Evolutionary conservation across 2,888 invertebrate species (phyloP), one percentile per base, ranked within the genome.

Genomic region (Drosophila mettleri): DNA sequence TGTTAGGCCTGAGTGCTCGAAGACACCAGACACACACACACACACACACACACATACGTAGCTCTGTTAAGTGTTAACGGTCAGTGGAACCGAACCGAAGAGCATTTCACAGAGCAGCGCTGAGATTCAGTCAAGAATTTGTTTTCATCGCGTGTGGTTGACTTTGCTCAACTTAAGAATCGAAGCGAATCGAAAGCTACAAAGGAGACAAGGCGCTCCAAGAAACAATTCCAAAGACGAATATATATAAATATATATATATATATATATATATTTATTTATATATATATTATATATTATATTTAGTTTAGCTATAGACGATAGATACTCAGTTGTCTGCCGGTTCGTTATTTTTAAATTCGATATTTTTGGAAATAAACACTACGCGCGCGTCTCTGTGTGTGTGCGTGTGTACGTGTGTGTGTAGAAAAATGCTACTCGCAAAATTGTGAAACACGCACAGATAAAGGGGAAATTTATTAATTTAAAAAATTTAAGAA

Each of bases 321-420:
- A 61, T 60, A 78, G 48, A 63, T 12, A 78, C 45, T 52, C 29
- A 53, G 55, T 62, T 55, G 53, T 53, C 58, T 16, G 76, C 62
- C 71, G 72, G 52, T 38, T 61, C 57, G 60, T 89, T 90, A 91
- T 90, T 90, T 90, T 76, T 90, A 90, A 89, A 88, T 74, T 57
- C 70, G 70, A 80, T 90, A 89, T 89, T 89, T 89, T 89, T 89
- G 88, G 88, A 89, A 79, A 63, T 70, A 68, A 81, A 68, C 51
- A 73, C 57, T 46, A 70, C 48, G 33, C 33, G 65, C 52, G 62
- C 33, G 58, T 62, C 64, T 58, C 51, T 41, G 58, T 33, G 57
- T 39, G 57, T 52, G 34, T 34, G 36, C 8, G 54, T 65, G 64
- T 57, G 58, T 43, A 36, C 29, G 58, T 34, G 55, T 45, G 58